phyloP scores from a whole-genome alignment of 2,888 invertebrate genomes.

The Tolmerus cingulatus region DNA sequence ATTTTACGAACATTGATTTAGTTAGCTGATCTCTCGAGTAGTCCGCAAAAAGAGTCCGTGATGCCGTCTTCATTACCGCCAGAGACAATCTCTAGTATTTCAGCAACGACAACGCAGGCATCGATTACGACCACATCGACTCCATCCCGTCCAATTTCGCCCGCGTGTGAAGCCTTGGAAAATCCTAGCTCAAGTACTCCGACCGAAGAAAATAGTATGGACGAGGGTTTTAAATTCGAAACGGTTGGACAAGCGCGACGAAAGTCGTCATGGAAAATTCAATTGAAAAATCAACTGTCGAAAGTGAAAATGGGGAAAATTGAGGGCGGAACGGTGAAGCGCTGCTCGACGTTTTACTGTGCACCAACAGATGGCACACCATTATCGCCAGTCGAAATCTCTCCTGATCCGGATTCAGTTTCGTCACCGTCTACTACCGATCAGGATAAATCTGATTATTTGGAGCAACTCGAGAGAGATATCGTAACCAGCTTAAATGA shows the following conservation, averaged over 20 bases:
- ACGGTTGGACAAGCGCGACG: slow-evolving; percentile 64
- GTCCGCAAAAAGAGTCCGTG: slow-evolving; percentile 53
- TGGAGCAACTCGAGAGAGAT: slow-evolving; percentile 53
- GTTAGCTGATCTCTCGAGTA: slow-evolving; percentile 54
- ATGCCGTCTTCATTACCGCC: slow-evolving; percentile 51
- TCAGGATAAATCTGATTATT: slow-evolving; percentile 55
- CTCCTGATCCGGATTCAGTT: slow-evolving; percentile 54
- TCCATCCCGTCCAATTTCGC: slow-evolving; percentile 65
- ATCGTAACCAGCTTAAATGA: slow-evolving; percentile 52
- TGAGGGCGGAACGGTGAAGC: slow-evolving; percentile 55
- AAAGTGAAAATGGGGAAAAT: slow-evolving; percentile 78
- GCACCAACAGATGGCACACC: slow-evolving; percentile 57
- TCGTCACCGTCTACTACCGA: slow-evolving; percentile 53
- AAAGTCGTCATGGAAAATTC: slow-evolving; percentile 77
- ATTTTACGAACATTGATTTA: slow-evolving; percentile 49
- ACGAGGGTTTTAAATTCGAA: slow-evolving; percentile 62
- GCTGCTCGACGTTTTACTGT: slow-evolving; percentile 64
- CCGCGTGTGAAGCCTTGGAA: slow-evolving; percentile 64
- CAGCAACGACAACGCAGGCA: slow-evolving; percentile 48
- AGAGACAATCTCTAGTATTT: slow-evolving; percentile 50
- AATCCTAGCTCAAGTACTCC: slow-evolving; percentile 50
- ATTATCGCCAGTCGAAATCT: slow-evolving; percentile 58
- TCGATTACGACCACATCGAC: slow-evolving; percentile 55
- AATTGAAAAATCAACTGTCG: slow-evolving; percentile 81
- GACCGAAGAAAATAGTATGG: slow-evolving; percentile 55